Evolutionary conservation across 1,140 invertebrate species (phyloP).

Genomic region (Delia radicum): DNA sequence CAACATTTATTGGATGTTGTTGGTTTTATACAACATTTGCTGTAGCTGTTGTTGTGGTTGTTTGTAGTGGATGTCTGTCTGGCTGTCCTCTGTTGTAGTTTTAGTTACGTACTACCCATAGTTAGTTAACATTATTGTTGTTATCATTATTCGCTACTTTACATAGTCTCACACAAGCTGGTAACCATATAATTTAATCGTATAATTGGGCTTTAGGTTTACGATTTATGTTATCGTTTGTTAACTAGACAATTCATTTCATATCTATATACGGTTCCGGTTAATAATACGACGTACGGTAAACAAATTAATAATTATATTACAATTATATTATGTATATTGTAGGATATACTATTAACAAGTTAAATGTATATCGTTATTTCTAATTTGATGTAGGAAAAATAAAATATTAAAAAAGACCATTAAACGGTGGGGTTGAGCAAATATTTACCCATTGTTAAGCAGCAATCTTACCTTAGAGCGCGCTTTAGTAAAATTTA

Average conservation of each 20-base stretch:
- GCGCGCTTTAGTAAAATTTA: no score
- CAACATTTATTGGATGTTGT: slow-evolving; percentile 24
- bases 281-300: no score
- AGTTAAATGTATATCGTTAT: no score
- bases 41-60: not conserved
- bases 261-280: not conserved
- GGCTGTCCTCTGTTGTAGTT: not conserved
- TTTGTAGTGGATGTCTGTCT: no score
- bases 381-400: no score
- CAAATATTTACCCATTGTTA: no score
- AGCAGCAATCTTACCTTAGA: no score
- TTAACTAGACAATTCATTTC: not conserved
- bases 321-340: no score
- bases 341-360: no score
- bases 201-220: not conserved
- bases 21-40: not conserved
- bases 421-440: no score
- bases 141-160: slow-evolving; percentile 14
- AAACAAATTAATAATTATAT: no score
- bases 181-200: not conserved
- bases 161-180: not conserved
- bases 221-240: not conserved
- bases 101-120: not conserved
- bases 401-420: no score
- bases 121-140: not conserved